These are phyloP conservation scores for Papilio xuthus DNA, from an alignment of 1,140 invertebrate species.

Conservation along the genomic window DNA sequence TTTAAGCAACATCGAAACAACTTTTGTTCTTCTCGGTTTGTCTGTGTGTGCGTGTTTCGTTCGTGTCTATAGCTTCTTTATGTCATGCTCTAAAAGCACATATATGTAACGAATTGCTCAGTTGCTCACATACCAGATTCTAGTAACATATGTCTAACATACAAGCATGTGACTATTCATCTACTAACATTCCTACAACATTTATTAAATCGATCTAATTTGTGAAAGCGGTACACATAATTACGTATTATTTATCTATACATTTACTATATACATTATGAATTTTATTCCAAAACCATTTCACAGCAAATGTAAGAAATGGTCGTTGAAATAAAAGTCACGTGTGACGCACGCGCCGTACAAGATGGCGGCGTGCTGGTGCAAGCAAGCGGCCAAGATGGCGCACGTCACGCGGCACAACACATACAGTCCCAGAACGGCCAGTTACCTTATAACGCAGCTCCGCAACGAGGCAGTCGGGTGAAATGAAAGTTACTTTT, in stretches of 20 bases:
- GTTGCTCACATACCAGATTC: constrained; percentile 80
- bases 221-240: constrained; percentile 30
- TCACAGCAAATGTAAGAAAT: background rate
- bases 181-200: constrained; percentile 32
- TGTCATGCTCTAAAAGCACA: constrained; percentile 36
- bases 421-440: constrained; percentile 55
- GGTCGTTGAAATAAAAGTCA: constrained; percentile 26
- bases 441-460: constrained; percentile 75
- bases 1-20: constrained; percentile 39
- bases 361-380: constrained; percentile 38
- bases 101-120: constrained; percentile 40
- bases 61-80: constrained; percentile 50
- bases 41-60: constrained; percentile 56
- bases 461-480: constrained; percentile 71
- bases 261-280: constrained; percentile 22
- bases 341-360: background rate
- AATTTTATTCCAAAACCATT: constrained; percentile 23
- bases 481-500: constrained; percentile 79
- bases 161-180: constrained; percentile 25
- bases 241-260: constrained; percentile 26
- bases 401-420: constrained; percentile 58
- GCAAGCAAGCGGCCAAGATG: constrained; percentile 60
- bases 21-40: constrained; percentile 42
- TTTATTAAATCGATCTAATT: background rate
- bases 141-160: constrained; percentile 19